Evolutionary conservation across 2,113 vertebrate genomes (phyloP), one percentile per base, ranked within the genome.

Genomic region (Lampris megalopsis): DNA sequence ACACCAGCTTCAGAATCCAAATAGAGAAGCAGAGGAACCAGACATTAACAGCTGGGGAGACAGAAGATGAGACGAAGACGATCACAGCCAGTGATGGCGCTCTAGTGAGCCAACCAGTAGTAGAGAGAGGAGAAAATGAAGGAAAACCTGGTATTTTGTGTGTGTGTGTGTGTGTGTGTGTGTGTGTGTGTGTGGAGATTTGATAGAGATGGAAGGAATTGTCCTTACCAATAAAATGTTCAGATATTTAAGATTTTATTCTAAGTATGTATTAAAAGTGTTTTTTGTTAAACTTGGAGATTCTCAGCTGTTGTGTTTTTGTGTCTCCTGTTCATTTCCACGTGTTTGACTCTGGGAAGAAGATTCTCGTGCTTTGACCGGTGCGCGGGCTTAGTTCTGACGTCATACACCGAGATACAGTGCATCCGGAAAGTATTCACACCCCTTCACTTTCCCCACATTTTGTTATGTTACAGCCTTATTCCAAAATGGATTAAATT

Each of bases 241-340:
- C 45, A 88, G 90, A 81, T 93, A 91, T 91, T 92, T 89, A 93
- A 86, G 71, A 92, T 92, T 93, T 93, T 94, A 93, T 93, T 94
- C 93, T 90, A 88, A 87, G 86, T 90, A 92, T 93, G 90, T 93
- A 94, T 92, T 94, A 92, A 94, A 93, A 83, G 84, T 91, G 79
- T 89, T 91, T 93, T 94, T 94, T 94, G 93, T 95, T 95, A 92
- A 94, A 91, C 89, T 93, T 92, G 91, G 92, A 93, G 87, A 84
- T 90, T 89, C 79, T 93, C 89, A 84, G 84, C 82, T 83, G 86
- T 92, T 84, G 86, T 90, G 85, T 91, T 92, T 86, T 81, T 84
- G 90, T 87, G 89, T 87, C 87, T 77, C 88, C 84, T 90, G 90
- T 92, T 85, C 88, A 90, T 91, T 91, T 92, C 90, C 91, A 83